These are phyloP conservation scores for Drosophila ogumai DNA, from an alignment of 1,140 invertebrate genomes.

Conservation along the genomic window DNA sequence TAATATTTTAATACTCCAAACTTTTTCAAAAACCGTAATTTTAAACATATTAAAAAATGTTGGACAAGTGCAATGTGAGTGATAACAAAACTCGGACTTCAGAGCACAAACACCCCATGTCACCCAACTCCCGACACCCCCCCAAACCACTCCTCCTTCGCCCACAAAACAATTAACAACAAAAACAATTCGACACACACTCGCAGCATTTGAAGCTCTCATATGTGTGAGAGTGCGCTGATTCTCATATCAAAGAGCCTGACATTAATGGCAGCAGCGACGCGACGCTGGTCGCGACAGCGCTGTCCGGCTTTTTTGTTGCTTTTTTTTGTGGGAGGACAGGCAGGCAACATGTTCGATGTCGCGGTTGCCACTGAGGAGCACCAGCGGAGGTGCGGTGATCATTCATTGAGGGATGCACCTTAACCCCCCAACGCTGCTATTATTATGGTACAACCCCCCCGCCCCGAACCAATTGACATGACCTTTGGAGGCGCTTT, in stretches of 20 bases:
- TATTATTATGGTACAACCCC: not conserved
- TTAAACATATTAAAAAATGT: not conserved
- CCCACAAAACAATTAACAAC: constrained; percentile 33
- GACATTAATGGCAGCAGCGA: constrained; percentile 68
- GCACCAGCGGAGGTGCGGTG: constrained; percentile 5
- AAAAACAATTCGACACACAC: constrained; percentile 31
- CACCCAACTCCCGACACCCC: not conserved
- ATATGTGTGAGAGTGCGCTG: constrained; percentile 47
- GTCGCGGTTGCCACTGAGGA: constrained; percentile 10
- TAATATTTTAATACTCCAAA: not conserved
- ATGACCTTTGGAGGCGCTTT: constrained; percentile 39
- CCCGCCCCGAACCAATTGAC: not conserved
- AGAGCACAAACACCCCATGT: not conserved
- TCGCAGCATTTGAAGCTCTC: constrained; percentile 27
- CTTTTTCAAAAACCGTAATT: not conserved
- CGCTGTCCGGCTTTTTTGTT: constrained; percentile 43
- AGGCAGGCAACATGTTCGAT: constrained; percentile 37
- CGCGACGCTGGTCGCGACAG: constrained; percentile 35
- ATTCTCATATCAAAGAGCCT: constrained; percentile 63
- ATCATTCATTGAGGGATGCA: constrained; percentile 43
- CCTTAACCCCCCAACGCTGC: constrained; percentile 2
- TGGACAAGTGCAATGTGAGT: not conserved
- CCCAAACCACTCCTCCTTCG: no score
- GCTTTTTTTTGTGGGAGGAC: constrained; percentile 8
- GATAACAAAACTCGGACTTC: constrained; percentile 7